A percentile compares a stretch with the other conserved stretches of the same genome.
phyloP scores from a whole-genome alignment of 92 coral and sea anemone genomes.

The Pocillopora grandis region DNA sequence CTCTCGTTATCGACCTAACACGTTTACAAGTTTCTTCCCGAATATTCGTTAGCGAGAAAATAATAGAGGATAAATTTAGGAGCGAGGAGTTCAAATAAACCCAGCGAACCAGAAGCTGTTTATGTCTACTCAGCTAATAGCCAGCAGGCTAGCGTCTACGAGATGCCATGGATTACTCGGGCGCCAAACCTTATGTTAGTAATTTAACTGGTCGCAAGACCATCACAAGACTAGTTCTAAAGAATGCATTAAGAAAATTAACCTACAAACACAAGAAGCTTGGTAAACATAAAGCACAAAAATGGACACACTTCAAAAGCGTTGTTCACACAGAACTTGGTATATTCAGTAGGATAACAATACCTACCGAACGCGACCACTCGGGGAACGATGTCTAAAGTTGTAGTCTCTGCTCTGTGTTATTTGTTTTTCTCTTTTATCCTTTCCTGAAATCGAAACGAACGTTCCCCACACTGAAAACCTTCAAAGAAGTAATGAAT shows the following conservation, averaged over 20 bases:
- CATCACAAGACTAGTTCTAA: constrained; percentile 8
- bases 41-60: constrained; percentile 9
- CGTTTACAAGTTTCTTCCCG: constrained; percentile 19
- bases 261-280: constrained; percentile 29
- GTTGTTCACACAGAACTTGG: constrained; percentile 23
- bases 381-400: constrained; percentile 2
- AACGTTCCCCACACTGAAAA: background rate
- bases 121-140: background rate
- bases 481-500: constrained; percentile 7
- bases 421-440: background rate
- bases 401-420: background rate
- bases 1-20: constrained; percentile 21
- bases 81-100: background rate
- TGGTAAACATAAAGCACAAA: constrained; percentile 27
- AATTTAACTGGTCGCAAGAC: background rate
- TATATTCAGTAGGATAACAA: constrained; percentile 16
- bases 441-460: background rate
- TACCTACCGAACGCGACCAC: constrained; percentile 31
- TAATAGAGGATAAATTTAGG: background rate
- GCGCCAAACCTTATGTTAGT: background rate
- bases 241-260: constrained; percentile 13
- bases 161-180: background rate
- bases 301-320: constrained; percentile 26
- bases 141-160: background rate
- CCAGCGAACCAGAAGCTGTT: no score